phyloP scores from a whole-genome alignment of 2,797 vertebrate genomes.

The Mus caroli region DNA sequence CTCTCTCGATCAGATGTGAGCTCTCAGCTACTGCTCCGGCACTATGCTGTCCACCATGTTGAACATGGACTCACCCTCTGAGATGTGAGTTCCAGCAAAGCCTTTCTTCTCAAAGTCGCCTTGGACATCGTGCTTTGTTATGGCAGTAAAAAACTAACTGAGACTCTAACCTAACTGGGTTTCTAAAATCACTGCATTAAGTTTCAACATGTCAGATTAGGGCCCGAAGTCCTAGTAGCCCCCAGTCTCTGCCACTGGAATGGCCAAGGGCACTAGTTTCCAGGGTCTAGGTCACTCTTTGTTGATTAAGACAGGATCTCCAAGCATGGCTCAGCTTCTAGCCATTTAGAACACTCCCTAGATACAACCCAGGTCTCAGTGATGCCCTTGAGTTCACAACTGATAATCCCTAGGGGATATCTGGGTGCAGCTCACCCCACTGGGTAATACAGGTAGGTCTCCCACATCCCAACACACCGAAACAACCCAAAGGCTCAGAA shows the following conservation, averaged over 20 bases:
- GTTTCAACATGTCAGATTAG: not conserved
- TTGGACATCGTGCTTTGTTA: not conserved
- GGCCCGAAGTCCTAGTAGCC: no score
- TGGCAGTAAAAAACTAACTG: not conserved
- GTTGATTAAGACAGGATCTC: not conserved
- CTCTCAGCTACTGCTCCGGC: not conserved
- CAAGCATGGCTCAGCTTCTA: not conserved
- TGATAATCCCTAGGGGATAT: not conserved
- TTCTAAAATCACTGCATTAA: no score
- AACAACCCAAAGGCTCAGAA: not conserved
- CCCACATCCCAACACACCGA: not conserved
- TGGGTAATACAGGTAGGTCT: no score
- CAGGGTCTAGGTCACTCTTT: not conserved
- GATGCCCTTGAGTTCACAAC: no score
- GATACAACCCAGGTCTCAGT: no score
- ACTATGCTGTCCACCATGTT: not conserved
- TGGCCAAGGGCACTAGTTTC: no score
- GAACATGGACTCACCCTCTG: not conserved
- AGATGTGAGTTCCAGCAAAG: not conserved
- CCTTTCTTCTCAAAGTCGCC: not conserved
- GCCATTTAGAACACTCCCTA: no score
- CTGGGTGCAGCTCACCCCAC: not conserved
- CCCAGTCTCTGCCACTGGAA: not conserved
- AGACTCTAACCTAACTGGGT: not conserved
- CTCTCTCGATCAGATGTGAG: not conserved